Conservation (phyloP, 2,113 vertebrate genomes). For the Hystrix cristata region DNA sequence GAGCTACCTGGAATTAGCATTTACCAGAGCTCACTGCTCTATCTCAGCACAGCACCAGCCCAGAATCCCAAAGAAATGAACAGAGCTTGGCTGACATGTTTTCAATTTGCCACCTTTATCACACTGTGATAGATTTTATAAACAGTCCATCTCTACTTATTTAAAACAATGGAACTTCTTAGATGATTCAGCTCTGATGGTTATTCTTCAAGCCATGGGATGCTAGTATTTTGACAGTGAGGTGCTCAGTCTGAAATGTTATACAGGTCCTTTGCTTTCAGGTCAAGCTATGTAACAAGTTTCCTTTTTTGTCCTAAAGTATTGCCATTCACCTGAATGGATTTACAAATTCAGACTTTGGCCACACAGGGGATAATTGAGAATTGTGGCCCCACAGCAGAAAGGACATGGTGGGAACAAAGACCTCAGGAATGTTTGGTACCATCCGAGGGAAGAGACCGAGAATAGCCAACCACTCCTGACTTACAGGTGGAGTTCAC, state of each 20-base stretch:
- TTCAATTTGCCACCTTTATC: not conserved
- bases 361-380: not conserved
- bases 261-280: not conserved
- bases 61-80: not conserved
- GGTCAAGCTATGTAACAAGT: slow-evolving; percentile 21
- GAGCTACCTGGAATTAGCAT: not conserved
- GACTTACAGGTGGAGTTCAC: slow-evolving; percentile 75
- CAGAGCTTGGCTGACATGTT: not conserved
- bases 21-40: not conserved
- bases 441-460: not conserved
- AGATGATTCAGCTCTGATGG: slow-evolving; percentile 13
- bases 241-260: slow-evolving; percentile 51
- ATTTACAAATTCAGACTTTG: slow-evolving; percentile 66
- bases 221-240: slow-evolving; percentile 37
- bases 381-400: slow-evolving; percentile 36
- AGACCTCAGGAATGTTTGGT: slow-evolving; percentile 1
- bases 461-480: slow-evolving; percentile 40
- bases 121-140: not conserved
- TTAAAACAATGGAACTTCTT: not conserved
- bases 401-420: not conserved
- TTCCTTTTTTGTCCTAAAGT: not conserved
- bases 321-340: slow-evolving; percentile 66
- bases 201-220: slow-evolving; percentile 49
- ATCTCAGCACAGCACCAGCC: not conserved
- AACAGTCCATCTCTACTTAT: not conserved